Base-by-base conservation (phyloP, 2,888 invertebrate genomes). In the Torymus auratus region DNA sequence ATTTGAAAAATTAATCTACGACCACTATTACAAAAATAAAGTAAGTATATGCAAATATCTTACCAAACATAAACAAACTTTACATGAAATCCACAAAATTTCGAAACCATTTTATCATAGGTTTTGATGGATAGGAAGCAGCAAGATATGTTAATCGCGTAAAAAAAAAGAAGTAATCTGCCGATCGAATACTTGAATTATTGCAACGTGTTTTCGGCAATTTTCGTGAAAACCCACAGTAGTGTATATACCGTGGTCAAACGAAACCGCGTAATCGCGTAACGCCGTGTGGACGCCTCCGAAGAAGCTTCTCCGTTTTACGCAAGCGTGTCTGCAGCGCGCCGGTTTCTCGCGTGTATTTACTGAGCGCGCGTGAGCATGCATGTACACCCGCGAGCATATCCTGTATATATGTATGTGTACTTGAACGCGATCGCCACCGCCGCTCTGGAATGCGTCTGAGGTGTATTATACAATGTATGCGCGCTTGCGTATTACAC, bases 361-460 rank as follows among this genome's bases (percentile, higher is more conserved):
- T 56, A 20, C 23, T 7, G 41, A 17, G 23, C 58, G 62, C 15
- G 71, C 15, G 41, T 41, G 41, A 41, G 41, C 41, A 41, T 41
- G 41, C 41, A 41, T 58, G 3, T 41, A 15, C 41, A n/a, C 41
- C 52, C 14, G 41, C 58, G 23, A 55, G 55, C 73, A 55, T 14
- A 15, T 41, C 60, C 17, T 61, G 41, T 55, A 11, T 13, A 23
- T 17, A 14, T 7, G 7, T 41, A 41, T 10, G 41, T 41, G 41
- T 41, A 41, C 41, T 41, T 41, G 41, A 41, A 41, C 41, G 41
- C 41, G 41, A 41, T 41, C 41, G 41, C 41, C 41, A n/a, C 15
- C 7, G 17, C 17, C 17, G 56, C 70, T 50, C 64, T 10, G 64
- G 79, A 58, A 79, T 79, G 74, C 68, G 70, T 41, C 41, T 41